phyloP scores from a whole-genome alignment of 2,797 vertebrate species.

The Nannoperca australis region DNA sequence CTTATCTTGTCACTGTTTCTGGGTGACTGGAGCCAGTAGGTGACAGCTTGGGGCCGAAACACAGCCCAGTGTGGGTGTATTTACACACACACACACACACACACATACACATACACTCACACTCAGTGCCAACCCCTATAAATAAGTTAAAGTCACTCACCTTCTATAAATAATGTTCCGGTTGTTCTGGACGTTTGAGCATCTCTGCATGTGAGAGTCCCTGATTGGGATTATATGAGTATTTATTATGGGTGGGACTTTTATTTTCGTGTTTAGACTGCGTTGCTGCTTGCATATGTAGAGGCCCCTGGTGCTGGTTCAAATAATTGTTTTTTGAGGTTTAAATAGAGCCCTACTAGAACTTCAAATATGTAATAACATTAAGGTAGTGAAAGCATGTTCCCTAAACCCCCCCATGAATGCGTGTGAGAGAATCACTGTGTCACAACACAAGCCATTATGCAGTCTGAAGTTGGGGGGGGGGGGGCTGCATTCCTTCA shows the following conservation, averaged over 20 bases:
- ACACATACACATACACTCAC: constrained; percentile 37
- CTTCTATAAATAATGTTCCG: constrained; percentile 70
- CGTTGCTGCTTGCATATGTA: constrained; percentile 3
- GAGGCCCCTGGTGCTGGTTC: not conserved
- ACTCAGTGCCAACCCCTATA: constrained; percentile 62
- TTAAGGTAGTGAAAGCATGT: constrained; percentile 54
- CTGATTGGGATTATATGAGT: constrained; percentile 13
- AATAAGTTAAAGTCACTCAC: constrained; percentile 74
- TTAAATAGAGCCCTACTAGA: not conserved
- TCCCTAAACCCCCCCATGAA: constrained; percentile 43
- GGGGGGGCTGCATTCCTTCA: constrained; percentile 73
- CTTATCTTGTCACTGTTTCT: constrained; percentile 58
- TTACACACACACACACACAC: constrained; percentile 34
- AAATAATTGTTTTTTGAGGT: constrained; percentile 6
- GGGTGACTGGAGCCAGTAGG: constrained; percentile 62
- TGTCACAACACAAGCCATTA: constrained; percentile 71
- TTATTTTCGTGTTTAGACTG: constrained; percentile 6
- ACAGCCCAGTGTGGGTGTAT: constrained; percentile 37
- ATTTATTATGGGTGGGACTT: constrained; percentile 14
- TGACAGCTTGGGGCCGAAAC: constrained; percentile 67
- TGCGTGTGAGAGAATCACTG: constrained; percentile 40
- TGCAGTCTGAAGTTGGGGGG: constrained; percentile 52
- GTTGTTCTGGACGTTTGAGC: constrained; percentile 52
- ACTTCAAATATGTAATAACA: constrained; percentile 18
- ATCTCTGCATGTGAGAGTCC: constrained; percentile 14